Base-by-base conservation (phyloP, 2,113 vertebrate genomes). In the Dipodomys spectabilis region DNA sequence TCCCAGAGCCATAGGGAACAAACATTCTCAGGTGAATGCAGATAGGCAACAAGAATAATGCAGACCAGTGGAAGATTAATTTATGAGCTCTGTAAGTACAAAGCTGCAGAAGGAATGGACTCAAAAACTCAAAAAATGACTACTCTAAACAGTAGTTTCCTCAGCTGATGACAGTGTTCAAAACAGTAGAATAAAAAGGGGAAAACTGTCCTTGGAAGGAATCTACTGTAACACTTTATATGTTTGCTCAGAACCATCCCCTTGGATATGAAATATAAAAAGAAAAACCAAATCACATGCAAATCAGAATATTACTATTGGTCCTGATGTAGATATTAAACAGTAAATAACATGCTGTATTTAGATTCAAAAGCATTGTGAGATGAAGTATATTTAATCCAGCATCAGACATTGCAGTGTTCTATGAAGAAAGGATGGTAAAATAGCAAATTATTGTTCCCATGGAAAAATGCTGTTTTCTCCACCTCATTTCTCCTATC, bases 71-170 rank as follows among this genome's bases (percentile, higher is more conserved):
- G 69, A 64, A 95, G 89, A 86, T 71, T 72, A 93, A 88, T 95
- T 97, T 96, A 93, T 82, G 94, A 96, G 85, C 92, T 97, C 94
- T 86, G 19, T 88, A 64, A 84, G 80, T 85, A 94, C 81, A 72
- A 94, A 96, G 65, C 68, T 96, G 75, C 74, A 88, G 85, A 94
- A 88, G 23, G 88, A 95, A 94, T 60, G 93, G 91, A 94, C 60
- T 77, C 85, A 88, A 83, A 81, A 94, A 85, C 53, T 57, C 53
- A 57, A 57, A 57, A 57, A 57, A 16, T 49, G 8, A 49, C 49
- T 49, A 12, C 49, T 49, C 49, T 80, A 92, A 94, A 81, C 30
- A 94, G 49, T 82, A 81, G 86, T 92, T 96, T 88, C 94, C 97
- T 95, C 86, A 94, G 35, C 79, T 84, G 72, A 20, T 84, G 95